phyloP scores from a whole-genome alignment of 2,113 vertebrate genomes.

The Scalopus aquaticus region DNA sequence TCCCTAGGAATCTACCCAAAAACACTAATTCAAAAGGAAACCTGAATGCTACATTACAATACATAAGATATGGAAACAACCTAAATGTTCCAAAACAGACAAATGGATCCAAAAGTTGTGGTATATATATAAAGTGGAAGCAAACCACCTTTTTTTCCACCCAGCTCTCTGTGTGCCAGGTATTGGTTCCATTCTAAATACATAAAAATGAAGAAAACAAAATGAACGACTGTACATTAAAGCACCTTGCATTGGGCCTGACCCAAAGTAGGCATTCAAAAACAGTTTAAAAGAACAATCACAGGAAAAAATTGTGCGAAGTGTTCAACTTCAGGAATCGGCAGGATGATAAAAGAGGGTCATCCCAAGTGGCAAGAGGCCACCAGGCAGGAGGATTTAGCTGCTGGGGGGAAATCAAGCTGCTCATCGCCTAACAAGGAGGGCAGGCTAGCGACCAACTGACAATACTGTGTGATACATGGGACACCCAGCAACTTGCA shows the following conservation, averaged over 20 bases:
- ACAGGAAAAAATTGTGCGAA: not conserved
- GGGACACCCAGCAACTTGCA: not conserved
- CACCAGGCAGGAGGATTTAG: not conserved
- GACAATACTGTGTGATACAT: not conserved
- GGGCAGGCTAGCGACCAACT: not conserved
- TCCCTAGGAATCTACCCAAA: no score
- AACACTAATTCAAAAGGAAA: no score
- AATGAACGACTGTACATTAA: constrained; percentile 15
- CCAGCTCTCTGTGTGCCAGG: not conserved
- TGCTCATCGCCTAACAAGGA: not conserved
- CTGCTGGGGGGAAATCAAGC: not conserved
- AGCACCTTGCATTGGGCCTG: not conserved
- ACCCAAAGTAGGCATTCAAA: not conserved
- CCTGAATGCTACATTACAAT: no score
- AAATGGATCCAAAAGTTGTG: no score
- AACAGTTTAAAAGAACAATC: not conserved
- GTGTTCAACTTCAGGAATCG: not conserved
- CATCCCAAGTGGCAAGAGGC: not conserved
- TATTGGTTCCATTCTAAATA: not conserved
- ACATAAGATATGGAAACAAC: no score
- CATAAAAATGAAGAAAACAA: not conserved
- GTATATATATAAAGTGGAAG: no score
- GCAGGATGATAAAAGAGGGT: not conserved
- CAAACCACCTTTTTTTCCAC: not conserved
- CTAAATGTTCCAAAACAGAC: no score